A percentile compares a stretch with the other conserved stretches of the same genome.
Conservation (phyloP, 2,888 invertebrate species). For the Criorhina ranunculi region DNA sequence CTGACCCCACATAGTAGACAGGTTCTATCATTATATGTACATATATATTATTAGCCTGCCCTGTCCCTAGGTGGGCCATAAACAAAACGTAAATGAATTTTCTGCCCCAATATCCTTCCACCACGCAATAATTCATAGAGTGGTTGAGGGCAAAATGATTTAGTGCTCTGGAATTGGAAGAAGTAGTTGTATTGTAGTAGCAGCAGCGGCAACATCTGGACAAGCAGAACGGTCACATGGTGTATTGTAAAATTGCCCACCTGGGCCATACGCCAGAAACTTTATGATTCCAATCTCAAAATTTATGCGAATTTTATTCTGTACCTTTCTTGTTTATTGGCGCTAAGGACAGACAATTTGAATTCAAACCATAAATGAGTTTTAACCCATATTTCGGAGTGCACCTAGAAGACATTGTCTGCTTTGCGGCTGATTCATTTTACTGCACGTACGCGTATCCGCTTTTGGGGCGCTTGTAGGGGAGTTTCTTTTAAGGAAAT, state of each 20-base stretch:
- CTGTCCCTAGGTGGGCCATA: constrained; percentile 68
- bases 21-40: constrained; percentile 45
- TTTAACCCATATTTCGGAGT: constrained; percentile 59
- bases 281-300: constrained; percentile 81
- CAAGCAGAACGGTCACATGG: constrained; percentile 49
- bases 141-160: constrained; percentile 73
- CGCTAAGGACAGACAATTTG: constrained; percentile 40
- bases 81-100: constrained; percentile 74
- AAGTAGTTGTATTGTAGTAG: constrained; percentile 35
- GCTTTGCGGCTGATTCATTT: constrained; percentile 24
- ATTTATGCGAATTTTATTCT: constrained; percentile 79
- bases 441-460: constrained; percentile 7
- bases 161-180: constrained; percentile 57
- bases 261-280: constrained; percentile 65
- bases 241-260: constrained; percentile 64
- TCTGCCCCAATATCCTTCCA: constrained; percentile 66
- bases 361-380: constrained; percentile 56
- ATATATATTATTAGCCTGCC: constrained; percentile 8
- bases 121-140: constrained; percentile 69
- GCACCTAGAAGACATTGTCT: constrained; percentile 14
- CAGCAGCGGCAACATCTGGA: constrained; percentile 58
- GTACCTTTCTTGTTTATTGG: constrained; percentile 56
- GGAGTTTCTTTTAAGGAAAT: constrained; percentile 39
- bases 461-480: constrained; percentile 6
- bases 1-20: constrained; percentile 59